Percentiles rank a stretch among this genome's conserved stretches.
These are phyloP conservation scores for Spodoptera littoralis DNA, from an alignment of 2,888 invertebrate species.

Conservation along the genomic window DNA sequence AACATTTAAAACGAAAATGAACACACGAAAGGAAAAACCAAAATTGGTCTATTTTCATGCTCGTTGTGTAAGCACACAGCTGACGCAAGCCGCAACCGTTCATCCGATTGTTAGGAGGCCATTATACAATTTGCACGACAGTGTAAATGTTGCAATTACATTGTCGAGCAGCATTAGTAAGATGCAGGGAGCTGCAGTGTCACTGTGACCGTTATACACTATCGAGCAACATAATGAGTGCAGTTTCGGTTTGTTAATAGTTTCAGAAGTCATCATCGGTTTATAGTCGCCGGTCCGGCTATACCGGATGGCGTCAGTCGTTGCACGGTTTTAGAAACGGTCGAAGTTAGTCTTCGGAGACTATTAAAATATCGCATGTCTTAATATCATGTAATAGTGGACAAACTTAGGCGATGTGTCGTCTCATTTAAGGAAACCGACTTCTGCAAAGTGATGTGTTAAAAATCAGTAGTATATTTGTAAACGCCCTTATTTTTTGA, in stretches of 20 bases:
- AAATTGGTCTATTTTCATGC: conserved; percentile 55
- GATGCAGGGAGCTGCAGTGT: conserved; percentile 45
- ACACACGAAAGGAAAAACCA: conserved; percentile 53
- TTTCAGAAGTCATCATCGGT: conserved; percentile 40
- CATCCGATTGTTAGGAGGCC: conserved; percentile 53
- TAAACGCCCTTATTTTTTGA: background rate
- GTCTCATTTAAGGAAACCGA: too few relatives aligned
- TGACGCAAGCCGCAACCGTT: conserved; percentile 53
- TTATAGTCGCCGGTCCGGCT: conserved; percentile 36
- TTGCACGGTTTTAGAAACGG: background rate
- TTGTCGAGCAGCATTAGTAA: conserved; percentile 48
- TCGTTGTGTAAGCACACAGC: conserved; percentile 45
- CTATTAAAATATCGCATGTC: background rate
- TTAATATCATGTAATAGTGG: too few relatives aligned
- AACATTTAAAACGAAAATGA: conserved; percentile 51
- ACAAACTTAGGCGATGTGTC: too few relatives aligned
- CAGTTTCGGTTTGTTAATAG: conserved; percentile 49
- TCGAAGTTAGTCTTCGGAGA: conserved; percentile 7
- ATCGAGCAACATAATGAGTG: conserved; percentile 34
- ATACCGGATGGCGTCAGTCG: conserved; percentile 28
- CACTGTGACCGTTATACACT: conserved; percentile 33
- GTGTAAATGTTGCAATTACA: conserved; percentile 60
- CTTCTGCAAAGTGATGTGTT: background rate
- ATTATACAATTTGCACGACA: conserved; percentile 55
- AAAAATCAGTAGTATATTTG: background rate